Conservation (phyloP, 37 sponge, comb jelly and placozoan genomes). For the Geodia barretti region DNA sequence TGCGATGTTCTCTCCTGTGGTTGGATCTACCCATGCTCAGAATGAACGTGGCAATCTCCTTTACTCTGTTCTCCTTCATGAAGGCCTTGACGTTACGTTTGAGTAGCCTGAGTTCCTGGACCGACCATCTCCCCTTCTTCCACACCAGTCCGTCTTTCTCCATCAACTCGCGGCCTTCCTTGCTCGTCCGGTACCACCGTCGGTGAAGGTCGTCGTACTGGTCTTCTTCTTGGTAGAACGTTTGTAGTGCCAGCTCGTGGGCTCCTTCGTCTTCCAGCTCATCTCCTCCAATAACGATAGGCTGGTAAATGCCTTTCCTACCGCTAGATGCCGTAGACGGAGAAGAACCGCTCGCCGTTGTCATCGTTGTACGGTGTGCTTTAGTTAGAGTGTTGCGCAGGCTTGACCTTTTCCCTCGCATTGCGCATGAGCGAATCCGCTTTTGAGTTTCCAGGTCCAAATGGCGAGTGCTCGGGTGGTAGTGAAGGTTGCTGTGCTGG, state of each 20-base stretch:
- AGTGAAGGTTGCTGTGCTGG: neutral
- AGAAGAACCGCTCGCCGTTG: neutral
- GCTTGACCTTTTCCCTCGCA: neutral
- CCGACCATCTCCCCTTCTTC: slow-evolving; percentile 4
- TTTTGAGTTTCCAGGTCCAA: neutral
- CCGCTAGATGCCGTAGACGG: neutral
- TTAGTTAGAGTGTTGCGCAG: neutral
- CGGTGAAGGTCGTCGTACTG: neutral
- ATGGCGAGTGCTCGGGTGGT: neutral
- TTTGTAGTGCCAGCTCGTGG: neutral
- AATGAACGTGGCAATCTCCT: neutral
- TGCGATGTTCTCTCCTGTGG: neutral
- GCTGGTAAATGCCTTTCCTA: too few relatives aligned
- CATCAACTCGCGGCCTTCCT: neutral
- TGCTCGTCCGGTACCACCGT: neutral
- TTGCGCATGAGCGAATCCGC: neutral
- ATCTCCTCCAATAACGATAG: neutral
- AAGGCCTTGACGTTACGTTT: slow-evolving; percentile 4
- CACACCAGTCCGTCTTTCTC: neutral
- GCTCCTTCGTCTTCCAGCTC: neutral
- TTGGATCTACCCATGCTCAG: neutral
- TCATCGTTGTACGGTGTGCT: neutral
- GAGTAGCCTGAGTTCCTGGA: neutral
- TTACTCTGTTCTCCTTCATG: neutral
- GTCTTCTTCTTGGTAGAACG: neutral